Evolutionary conservation across 2,888 invertebrate species (phyloP), one percentile per base, ranked within the genome.

Genomic region (Eupithecia vulgata): DNA sequence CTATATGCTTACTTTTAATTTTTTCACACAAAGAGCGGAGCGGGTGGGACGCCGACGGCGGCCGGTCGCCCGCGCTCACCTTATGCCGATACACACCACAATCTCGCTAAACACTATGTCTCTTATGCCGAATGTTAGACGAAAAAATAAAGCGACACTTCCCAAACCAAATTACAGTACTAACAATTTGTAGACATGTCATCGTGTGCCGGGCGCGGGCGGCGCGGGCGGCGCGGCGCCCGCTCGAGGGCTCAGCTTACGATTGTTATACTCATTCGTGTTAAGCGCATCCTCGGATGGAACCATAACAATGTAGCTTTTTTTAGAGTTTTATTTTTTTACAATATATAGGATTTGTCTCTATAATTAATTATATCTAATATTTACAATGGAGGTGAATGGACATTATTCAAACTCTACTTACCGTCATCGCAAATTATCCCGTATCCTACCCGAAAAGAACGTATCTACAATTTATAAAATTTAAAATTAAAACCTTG

Each of bases 321-420:
- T 94, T 94, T 93, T 93, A 91, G 88, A 92, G 90, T 93, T 94
- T 93, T 89, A 88, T 81, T 90, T 94, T 94, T 94, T 92, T 94
- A 94, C 94, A 94, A 94, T 94, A 94, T 94, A 94, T 94, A 93
- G 92, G 93, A 93, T 94, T 93, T 92, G 87, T 93, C 90, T 90
- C 93, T 94, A 94, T 93, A 92, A 91, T 94, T 94, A 94, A 93
- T 94, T 94, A 94, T 87, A 93, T 88, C 94, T 94, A 94, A 90
- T 94, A 94, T 94, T 94, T 94, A 94, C 94, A 94, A 93, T 91
- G 93, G 93, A 94, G 94, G 94, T 92, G 94, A 93, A 92, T 88
- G 92, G 93, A 93, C 93, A 92, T 86, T 91, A 91, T 91, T 91
- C 88, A 88, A 90, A 91, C 90, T 89, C 93, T 92, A 93, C 91